These are phyloP conservation scores for Pseudachorutes palmiensis DNA, from an alignment of 1,140 invertebrate species.

Conservation along the genomic window DNA sequence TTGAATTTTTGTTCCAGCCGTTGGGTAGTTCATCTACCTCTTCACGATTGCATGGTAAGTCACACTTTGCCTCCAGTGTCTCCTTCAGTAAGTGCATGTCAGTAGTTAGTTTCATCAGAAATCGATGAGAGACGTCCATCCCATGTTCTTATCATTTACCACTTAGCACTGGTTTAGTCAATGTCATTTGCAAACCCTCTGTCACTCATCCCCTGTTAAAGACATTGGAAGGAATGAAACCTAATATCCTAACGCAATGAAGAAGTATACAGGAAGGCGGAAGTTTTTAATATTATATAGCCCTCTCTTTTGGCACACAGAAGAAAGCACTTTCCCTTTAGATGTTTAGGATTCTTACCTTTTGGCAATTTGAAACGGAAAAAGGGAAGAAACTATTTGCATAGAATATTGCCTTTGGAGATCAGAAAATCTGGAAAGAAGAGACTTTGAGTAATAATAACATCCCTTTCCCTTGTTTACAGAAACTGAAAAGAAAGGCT, in stretches of 20 bases:
- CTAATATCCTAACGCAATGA: neutral
- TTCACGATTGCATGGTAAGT: slow-evolving; percentile 1
- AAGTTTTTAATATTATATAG: neutral
- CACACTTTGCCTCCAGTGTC: neutral
- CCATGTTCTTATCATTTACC: too few relatives aligned
- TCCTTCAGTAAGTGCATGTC: too few relatives aligned
- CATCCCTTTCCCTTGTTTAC: slow-evolving; percentile 1
- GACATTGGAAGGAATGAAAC: too few relatives aligned
- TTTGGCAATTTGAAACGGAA: neutral
- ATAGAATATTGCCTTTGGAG: slow-evolving; percentile 1
- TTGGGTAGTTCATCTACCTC: neutral
- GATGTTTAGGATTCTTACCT: neutral
- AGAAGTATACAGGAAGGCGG: neutral
- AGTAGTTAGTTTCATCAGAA: too few relatives aligned
- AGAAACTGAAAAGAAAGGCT: neutral
- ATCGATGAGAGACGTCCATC: too few relatives aligned
- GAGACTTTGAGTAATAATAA: neutral
- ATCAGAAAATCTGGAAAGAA: neutral
- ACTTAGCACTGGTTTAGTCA: too few relatives aligned
- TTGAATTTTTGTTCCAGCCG: neutral
- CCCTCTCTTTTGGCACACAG: too few relatives aligned
- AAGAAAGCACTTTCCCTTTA: neutral
- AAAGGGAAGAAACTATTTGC: neutral
- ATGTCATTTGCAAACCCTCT: too few relatives aligned
- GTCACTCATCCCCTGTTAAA: too few relatives aligned